Evolutionary conservation across 1,140 invertebrate species (phyloP), one percentile per base, ranked within the genome.

Genomic region (Argopecten irradians): DNA sequence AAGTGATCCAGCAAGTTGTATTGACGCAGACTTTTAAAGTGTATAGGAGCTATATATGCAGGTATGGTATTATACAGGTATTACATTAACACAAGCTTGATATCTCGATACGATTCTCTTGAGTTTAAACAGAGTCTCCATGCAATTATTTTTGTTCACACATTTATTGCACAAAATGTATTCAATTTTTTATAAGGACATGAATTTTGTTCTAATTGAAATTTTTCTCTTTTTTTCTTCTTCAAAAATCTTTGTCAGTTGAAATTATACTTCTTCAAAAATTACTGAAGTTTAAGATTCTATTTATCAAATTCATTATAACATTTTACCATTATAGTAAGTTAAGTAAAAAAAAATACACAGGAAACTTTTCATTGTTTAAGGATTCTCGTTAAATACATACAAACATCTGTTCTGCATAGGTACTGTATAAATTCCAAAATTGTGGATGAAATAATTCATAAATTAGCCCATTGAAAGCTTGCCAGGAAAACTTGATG

Each of bases 1-100:
- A n/a, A 71, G 55, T 71, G 55, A 71, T 71, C 55, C 28, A 71
- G 55, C 55, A 71, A 71, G 55, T 71, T 71, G 55, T 71, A 28
- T n/a, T 5, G 55, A 71, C 55, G n/a, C 55, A 55, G 55, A 71
- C 55, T 71, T 71, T 11, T 28, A 55, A 55, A 55, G 43, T 55
- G 43, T 55, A 19, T 55, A 55, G 55, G 1, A 28, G 55, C 55
- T 71, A 71, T n/a, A 28, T 71, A 71, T n/a, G 11, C 55, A 71
- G 55, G 55, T 71, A 71, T 3, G 28, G 8, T 71, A 46, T 46
- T 19, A 46, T 46, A 46, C 43, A 46, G 43, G 43, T 71, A 71
- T 71, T 28, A 71, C n/a, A 11, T 2, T 71, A n/a, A n/a, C n/a
- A n/a, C 5, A 71, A 16, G 8, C 28, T 71, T n/a, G 2, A 71